Conservation (phyloP, 1,140 invertebrate genomes). For the Pogonus chalceus region DNA sequence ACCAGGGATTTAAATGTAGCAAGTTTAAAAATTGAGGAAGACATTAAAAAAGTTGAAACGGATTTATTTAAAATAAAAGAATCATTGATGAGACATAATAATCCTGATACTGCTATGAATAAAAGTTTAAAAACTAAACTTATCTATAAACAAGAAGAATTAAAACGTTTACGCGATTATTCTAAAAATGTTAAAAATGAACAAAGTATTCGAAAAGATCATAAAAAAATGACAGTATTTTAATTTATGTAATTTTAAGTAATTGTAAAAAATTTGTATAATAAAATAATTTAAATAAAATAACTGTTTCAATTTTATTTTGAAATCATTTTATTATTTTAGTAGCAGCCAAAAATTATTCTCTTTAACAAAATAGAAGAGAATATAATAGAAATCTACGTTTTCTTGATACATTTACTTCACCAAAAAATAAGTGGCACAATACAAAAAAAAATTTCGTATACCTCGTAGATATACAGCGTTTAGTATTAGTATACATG, state of each 20-base stretch:
- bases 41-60: conserved; percentile 53
- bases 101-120: conserved; percentile 41
- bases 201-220: conserved; percentile 56
- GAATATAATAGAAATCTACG: not conserved
- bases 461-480: conserved; percentile 1
- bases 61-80: conserved; percentile 56
- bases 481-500: conserved; percentile 17
- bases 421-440: conserved; percentile 4
- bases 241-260: conserved; percentile 38
- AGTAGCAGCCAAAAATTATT: not conserved
- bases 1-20: conserved; percentile 63
- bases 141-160: conserved; percentile 47
- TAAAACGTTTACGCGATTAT: conserved; percentile 45
- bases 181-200: conserved; percentile 56
- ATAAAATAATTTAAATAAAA: not conserved
- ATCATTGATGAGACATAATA: conserved; percentile 48
- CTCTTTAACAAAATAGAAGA: not conserved
- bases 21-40: conserved; percentile 61
- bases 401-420: not conserved
- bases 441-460: not conserved
- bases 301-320: not conserved
- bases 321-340: not conserved
- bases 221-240: conserved; percentile 56
- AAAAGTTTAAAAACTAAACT: conserved; percentile 50
- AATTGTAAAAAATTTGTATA: not conserved